Conservation (phyloP, 1,140 invertebrate species). For the Papilio glaucus region DNA sequence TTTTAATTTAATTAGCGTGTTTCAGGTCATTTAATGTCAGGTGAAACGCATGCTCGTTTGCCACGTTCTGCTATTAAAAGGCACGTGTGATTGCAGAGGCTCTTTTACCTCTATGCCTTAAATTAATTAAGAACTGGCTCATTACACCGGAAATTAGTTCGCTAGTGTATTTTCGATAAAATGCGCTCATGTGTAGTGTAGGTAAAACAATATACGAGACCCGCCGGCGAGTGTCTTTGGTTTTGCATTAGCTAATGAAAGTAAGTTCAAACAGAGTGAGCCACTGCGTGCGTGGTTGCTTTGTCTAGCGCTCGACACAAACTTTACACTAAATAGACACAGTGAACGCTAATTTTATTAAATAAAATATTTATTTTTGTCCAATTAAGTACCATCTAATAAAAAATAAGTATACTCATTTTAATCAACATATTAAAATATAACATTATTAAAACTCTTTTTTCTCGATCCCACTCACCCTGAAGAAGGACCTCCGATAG, state of each 20-base stretch:
- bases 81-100: too few species aligned
- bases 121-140: background rate
- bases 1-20: too few species aligned
- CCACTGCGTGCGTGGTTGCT: background rate
- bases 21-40: too few species aligned
- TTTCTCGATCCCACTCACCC: too few species aligned
- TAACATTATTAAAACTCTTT: too few species aligned
- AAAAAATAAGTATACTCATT: too few species aligned
- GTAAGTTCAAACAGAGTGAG: conserved; percentile 24
- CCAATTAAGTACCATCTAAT: too few species aligned
- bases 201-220: conserved; percentile 26
- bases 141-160: background rate
- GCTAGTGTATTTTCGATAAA: conserved; percentile 20
- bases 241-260: conserved; percentile 36
- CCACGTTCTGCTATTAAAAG: too few species aligned
- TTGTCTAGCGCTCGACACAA: conserved; percentile 2
- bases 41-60: too few species aligned
- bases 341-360: conserved; percentile 25
- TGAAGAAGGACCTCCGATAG: too few species aligned
- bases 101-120: background rate
- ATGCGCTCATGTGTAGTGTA: background rate
- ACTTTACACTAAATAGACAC: conserved; percentile 22
- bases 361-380: conserved; percentile 1
- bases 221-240: conserved; percentile 25
- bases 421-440: too few species aligned